Evolutionary conservation across 2,797 vertebrate species (phyloP), one percentile per base, ranked within the genome.

Genomic region (Eupleurogrammus muticus): DNA sequence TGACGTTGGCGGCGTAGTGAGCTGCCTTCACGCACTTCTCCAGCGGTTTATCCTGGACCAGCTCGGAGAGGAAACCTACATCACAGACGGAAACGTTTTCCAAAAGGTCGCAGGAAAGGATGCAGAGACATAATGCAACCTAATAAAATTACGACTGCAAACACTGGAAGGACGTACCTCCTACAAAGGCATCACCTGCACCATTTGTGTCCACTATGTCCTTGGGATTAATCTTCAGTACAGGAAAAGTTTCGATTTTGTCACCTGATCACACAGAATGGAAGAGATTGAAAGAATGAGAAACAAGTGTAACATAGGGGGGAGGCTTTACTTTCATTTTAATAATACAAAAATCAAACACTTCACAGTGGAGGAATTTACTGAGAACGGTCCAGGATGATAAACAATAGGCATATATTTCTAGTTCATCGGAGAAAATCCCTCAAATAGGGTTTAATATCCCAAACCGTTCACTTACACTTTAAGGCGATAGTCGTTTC

Each of bases 121-220:
- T 5, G 68, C n/a, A n/a, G 17, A 53, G 1, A 54, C 4, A 14
- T 9, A 46, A 59, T 50, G n/a, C 17, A 17, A 58, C 17, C 1
- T 2, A 28, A n/a, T n/a, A 4, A 35, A 58, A 28, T 50, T 34
- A 11, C n/a, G 21, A 38, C 49, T 13, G 6, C 21, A 40, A 42
- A 54, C 9, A 21, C 0, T 9, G 6, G 6, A 16, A 50, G 66
- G 40, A 20, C 72, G n/a, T 81, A 98, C 98, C 98, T 96, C 98
- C 98, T 67, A 99, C 98, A 90, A 99, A 99, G 1, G 98, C 98
- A 81, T 99, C 98, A 59, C 98, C 98, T 54, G 98, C 98, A 88
- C 98, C 98, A 61, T 95, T 99, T 81, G 98, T 99, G 90, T 99
- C 98, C 80, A 99, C 93, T 14, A 99, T 96, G 86, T 97, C 94